Conservation (phyloP, 2,888 invertebrate genomes). For the Troglohyphantes excavatus region DNA sequence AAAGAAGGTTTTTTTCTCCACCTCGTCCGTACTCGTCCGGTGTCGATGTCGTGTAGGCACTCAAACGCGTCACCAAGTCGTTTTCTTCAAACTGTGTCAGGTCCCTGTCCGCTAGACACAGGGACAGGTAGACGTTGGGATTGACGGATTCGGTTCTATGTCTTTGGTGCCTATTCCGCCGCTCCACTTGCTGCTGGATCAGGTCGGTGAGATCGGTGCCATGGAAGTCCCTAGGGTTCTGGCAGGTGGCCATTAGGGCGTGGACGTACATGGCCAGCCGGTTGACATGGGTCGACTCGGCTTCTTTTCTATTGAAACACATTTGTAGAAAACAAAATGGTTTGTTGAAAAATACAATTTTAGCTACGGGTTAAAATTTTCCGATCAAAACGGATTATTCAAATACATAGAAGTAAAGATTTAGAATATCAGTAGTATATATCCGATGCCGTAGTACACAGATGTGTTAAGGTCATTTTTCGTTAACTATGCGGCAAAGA, state of each 20-base stretch:
- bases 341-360: too few relatives aligned
- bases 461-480: too few relatives aligned
- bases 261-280: conserved; percentile 34
- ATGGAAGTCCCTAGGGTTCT: conserved; percentile 41
- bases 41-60: too few relatives aligned
- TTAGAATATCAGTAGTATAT: too few relatives aligned
- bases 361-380: too few relatives aligned
- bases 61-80: neutral
- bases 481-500: too few relatives aligned
- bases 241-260: conserved; percentile 54
- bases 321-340: too few relatives aligned
- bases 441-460: too few relatives aligned
- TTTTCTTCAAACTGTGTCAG: neutral
- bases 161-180: neutral
- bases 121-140: conserved; percentile 40
- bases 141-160: neutral
- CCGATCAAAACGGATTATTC: too few relatives aligned
- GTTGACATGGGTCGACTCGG: neutral
- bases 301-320: neutral
- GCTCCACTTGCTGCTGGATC: neutral
- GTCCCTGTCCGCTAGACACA: conserved; percentile 29
- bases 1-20: too few relatives aligned
- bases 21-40: too few relatives aligned
- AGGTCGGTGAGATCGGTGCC: conserved; percentile 33
- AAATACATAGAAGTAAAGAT: too few relatives aligned